A percentile compares a stretch with the other conserved stretches of the same genome.
phyloP scores from a whole-genome alignment of 2,797 vertebrate genomes.

The Thunnus albacares region DNA sequence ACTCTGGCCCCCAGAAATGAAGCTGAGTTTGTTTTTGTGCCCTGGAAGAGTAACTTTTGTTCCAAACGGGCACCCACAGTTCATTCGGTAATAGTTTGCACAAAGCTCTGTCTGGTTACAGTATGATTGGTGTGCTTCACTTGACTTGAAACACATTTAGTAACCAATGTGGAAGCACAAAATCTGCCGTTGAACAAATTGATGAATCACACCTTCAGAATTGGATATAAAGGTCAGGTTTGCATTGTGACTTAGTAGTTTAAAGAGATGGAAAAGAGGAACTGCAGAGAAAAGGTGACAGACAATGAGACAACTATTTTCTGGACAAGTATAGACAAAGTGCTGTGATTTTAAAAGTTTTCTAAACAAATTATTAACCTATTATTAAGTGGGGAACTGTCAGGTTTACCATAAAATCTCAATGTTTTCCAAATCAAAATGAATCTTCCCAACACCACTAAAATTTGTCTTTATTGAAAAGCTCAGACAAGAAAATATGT shows the following conservation, averaged over 20 bases:
- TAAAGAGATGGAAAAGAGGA: constrained; percentile 5
- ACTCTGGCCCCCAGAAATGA: background rate
- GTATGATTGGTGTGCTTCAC: background rate
- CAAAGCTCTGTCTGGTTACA: background rate
- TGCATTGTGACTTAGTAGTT: background rate
- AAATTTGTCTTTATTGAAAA: too few relatives aligned
- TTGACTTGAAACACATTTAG: constrained; percentile 2
- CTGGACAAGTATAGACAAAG: background rate
- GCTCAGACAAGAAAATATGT: too few relatives aligned
- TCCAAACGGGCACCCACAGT: background rate
- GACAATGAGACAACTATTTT: background rate
- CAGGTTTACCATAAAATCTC: too few relatives aligned
- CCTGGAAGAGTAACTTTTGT: constrained; percentile 10
- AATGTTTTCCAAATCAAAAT: too few relatives aligned
- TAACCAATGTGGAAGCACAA: background rate
- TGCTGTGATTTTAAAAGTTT: background rate
- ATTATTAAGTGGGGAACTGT: too few relatives aligned
- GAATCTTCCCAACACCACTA: too few relatives aligned
- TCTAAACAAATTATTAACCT: background rate
- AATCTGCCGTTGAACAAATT: background rate
- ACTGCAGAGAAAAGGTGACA: background rate
- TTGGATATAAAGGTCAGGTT: constrained; percentile 15
- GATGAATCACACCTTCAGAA: constrained; percentile 5
- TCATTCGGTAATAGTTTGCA: constrained; percentile 22
- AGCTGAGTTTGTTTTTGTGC: constrained; percentile 24